Conservation (phyloP, 2,113 vertebrate genomes). For the Pogona vitticeps region DNA sequence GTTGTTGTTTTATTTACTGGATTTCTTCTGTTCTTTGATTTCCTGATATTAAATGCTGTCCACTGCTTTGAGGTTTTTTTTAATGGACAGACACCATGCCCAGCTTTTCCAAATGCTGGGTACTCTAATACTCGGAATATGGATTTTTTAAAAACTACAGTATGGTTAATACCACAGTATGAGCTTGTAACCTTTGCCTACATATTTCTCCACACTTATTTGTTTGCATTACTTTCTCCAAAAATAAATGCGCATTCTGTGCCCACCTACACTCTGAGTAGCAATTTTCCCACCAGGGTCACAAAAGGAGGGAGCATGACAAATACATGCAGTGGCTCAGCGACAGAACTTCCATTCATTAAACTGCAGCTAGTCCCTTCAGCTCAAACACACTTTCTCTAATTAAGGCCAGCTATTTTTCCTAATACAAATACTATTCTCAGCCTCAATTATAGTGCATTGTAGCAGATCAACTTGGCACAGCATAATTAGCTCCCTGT, state of each 20-base stretch:
- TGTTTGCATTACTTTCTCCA: slow-evolving; percentile 20
- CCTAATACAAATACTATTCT: slow-evolving; percentile 46
- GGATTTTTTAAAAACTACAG: too few species aligned
- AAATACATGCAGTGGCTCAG: slow-evolving; percentile 26
- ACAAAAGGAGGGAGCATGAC: slow-evolving; percentile 24
- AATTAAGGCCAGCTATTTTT: slow-evolving; percentile 52
- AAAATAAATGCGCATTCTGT: slow-evolving; percentile 9
- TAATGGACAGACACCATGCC: not conserved
- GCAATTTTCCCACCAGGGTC: slow-evolving; percentile 21
- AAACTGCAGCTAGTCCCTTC: slow-evolving; percentile 30
- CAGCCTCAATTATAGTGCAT: not conserved
- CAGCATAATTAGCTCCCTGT: slow-evolving; percentile 56
- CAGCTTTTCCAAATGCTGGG: not conserved
- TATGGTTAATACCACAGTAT: not conserved
- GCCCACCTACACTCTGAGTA: not conserved
- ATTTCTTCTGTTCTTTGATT: not conserved
- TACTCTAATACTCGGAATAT: too few species aligned
- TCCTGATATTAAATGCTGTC: not conserved
- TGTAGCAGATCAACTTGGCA: slow-evolving; percentile 43
- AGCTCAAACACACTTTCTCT: slow-evolving; percentile 44
- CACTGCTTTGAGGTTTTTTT: not conserved
- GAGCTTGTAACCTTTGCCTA: not conserved
- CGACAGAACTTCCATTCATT: slow-evolving; percentile 58
- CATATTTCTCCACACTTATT: not conserved
- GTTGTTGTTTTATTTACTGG: not conserved